Evolutionary conservation across 2,888 invertebrate species (phyloP).

Genomic region (Diogma glabrata): DNA sequence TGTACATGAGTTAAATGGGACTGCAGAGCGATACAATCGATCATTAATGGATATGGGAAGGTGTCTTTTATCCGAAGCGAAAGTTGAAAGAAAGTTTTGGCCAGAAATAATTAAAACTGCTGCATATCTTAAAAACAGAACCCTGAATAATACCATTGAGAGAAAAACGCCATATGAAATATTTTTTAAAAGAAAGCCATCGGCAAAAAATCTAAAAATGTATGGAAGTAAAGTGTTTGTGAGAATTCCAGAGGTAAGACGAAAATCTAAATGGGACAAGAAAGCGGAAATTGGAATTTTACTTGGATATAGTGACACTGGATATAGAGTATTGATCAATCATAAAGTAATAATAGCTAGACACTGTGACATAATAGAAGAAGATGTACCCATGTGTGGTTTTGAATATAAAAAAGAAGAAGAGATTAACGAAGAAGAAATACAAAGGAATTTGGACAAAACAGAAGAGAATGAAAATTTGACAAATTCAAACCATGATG

Average conservation of each 20-base stretch:
- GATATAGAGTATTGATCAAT: too few relatives aligned
- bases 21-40: slow-evolving; percentile 20
- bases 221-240: too few relatives aligned
- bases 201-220: not conserved
- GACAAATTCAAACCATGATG: slow-evolving; percentile 14
- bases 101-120: not conserved
- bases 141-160: not conserved
- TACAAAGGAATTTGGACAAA: too few relatives aligned
- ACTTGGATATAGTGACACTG: too few relatives aligned
- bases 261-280: not conserved
- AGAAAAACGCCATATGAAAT: not conserved
- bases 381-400: slow-evolving; percentile 18
- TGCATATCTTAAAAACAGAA: not conserved
- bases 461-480: too few relatives aligned
- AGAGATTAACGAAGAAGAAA: slow-evolving; percentile 10
- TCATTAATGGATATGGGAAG: slow-evolving; percentile 19
- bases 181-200: not conserved
- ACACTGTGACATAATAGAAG: slow-evolving; percentile 23
- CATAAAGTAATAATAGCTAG: too few relatives aligned
- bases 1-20: slow-evolving; percentile 21
- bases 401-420: slow-evolving; percentile 17
- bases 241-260: too few relatives aligned
- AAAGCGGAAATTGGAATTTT: too few relatives aligned
- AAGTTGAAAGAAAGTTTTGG: slow-evolving; percentile 18
- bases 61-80: slow-evolving; percentile 20